Percentiles rank a stretch among this genome's conserved stretches.
Evolutionary conservation across 2,113 vertebrate genomes (phyloP).

Genomic region (Catharus fuscescens): DNA sequence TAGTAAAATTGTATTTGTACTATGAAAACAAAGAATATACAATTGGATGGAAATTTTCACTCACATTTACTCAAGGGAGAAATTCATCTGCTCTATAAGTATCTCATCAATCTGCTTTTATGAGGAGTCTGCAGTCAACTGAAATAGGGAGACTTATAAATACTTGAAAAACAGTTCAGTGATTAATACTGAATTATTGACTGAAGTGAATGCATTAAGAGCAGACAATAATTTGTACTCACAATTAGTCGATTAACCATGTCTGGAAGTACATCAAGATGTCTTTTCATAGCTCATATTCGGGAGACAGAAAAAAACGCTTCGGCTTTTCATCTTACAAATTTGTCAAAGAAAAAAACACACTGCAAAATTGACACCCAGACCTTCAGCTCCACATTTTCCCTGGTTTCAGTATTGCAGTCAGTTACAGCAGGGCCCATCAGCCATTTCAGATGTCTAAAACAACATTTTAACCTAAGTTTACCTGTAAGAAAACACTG

Average conservation of each 20-base stretch:
- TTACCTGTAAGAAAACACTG: not conserved
- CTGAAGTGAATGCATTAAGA: not conserved
- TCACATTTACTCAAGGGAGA: not conserved
- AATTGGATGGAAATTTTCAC: not conserved
- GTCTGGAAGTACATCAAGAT: not conserved
- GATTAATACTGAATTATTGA: slow-evolving; percentile 35
- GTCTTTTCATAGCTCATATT: not conserved
- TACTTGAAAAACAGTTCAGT: not conserved
- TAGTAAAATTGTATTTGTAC: not conserved
- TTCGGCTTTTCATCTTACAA: not conserved
- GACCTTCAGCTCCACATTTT: not conserved
- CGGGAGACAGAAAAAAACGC: not conserved
- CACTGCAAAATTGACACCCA: not conserved
- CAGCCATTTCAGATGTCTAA: not conserved
- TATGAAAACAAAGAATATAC: not conserved
- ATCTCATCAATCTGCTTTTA: not conserved
- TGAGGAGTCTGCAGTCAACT: not conserved
- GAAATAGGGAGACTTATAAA: not conserved
- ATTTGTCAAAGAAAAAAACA: not conserved
- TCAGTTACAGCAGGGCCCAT: not conserved
- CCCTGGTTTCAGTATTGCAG: not conserved
- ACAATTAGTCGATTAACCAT: slow-evolving; percentile 5
- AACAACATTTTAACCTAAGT: not conserved
- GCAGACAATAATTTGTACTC: slow-evolving; percentile 6
- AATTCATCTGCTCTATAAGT: not conserved